These are phyloP conservation scores for Dendrolimus kikuchii DNA, from an alignment of 1,140 invertebrate species.

Conservation along the genomic window DNA sequence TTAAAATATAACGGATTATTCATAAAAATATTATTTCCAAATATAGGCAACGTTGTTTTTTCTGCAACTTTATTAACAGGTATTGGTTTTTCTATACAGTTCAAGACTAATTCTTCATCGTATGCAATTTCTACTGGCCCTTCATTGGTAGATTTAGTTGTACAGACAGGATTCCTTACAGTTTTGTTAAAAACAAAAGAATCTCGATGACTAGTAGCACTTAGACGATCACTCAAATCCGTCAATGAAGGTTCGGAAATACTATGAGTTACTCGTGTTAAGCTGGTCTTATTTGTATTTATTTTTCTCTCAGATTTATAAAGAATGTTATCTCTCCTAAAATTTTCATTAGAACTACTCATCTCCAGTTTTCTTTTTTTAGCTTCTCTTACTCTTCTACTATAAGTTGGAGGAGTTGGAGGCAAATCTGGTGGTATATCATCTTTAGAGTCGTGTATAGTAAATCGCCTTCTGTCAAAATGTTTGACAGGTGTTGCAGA, in stretches of 20 bases:
- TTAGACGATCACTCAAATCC: slow-evolving; percentile 50
- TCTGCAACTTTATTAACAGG: slow-evolving; percentile 31
- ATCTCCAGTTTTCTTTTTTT: slow-evolving; percentile 65
- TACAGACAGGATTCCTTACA: slow-evolving; percentile 36
- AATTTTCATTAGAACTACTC: slow-evolving; percentile 39
- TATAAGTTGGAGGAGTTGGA: slow-evolving; percentile 57
- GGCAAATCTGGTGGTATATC: slow-evolving; percentile 49
- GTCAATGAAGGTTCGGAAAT: slow-evolving; percentile 52
- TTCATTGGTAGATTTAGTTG: slow-evolving; percentile 45
- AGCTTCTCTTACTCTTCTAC: slow-evolving; percentile 59
- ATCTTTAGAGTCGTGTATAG: slow-evolving; percentile 40
- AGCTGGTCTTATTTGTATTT: slow-evolving; percentile 31
- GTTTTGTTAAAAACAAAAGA: slow-evolving; percentile 25
- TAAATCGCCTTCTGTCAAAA: slow-evolving; percentile 42
- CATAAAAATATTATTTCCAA: slow-evolving; percentile 57
- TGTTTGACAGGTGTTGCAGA: slow-evolving; percentile 40
- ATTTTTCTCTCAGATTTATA: slow-evolving; percentile 62
- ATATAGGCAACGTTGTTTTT: slow-evolving; percentile 58
- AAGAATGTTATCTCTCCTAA: slow-evolving; percentile 43
- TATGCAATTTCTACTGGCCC: slow-evolving; percentile 63
- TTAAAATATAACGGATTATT: slow-evolving; percentile 61
- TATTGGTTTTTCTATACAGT: slow-evolving; percentile 57
- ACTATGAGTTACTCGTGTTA: slow-evolving; percentile 44
- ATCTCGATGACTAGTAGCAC: slow-evolving; percentile 31
- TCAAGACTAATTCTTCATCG: slow-evolving; percentile 52